These are phyloP conservation scores for Pseudochaenichthys georgianus DNA, from an alignment of 2,797 vertebrate genomes.

Conservation along the genomic window DNA sequence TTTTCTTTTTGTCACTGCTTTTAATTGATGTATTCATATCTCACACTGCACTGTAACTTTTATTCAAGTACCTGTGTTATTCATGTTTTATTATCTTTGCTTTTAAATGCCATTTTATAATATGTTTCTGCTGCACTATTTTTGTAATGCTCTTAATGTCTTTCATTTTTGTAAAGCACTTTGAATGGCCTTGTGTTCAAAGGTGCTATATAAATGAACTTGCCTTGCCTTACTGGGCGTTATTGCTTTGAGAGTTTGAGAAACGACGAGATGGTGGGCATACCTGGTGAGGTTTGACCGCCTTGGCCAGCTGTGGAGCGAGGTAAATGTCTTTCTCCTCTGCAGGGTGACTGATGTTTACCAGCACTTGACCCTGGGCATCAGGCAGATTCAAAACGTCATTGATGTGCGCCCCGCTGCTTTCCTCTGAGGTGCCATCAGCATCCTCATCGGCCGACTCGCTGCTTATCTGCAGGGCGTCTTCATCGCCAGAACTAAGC, in stretches of 20 bases:
- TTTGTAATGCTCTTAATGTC: too few species aligned
- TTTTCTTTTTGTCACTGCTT: too few species aligned
- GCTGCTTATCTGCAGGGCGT: constrained; percentile 92
- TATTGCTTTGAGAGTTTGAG: background rate
- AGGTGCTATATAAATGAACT: too few species aligned
- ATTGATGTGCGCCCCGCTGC: constrained; percentile 96
- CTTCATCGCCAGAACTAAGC: constrained; percentile 97
- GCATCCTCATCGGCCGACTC: constrained; percentile 91
- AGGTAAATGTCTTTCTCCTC: constrained; percentile 96
- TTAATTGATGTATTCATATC: too few species aligned
- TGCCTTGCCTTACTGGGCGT: too few species aligned
- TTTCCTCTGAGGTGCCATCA: constrained; percentile 89
- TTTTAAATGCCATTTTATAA: too few species aligned
- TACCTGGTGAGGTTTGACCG: constrained; percentile 99
- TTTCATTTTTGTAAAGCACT: too few species aligned
- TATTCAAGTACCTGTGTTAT: too few species aligned
- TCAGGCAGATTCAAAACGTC: constrained; percentile 94
- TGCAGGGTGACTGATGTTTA: constrained; percentile 98
- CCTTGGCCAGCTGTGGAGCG: constrained; percentile 92
- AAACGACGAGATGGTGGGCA: background rate
- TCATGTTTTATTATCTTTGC: too few species aligned
- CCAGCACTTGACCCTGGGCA: constrained; percentile 91
- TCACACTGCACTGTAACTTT: too few species aligned
- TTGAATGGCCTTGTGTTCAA: too few species aligned
- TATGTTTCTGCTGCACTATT: too few species aligned